phyloP scores from a whole-genome alignment of 2,113 vertebrate species.

The cattle (Bos taurus) region ARS-UCD2.0 NC_037350.1:50254501-50255000 shows the following conservation, averaged over 20 bases:
- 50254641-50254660: neutral
- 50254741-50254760: neutral
- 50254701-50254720: fast-evolving
- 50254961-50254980: neutral
- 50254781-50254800: neutral
- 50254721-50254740: neutral
- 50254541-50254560: neutral
- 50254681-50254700: neutral
- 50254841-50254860: neutral
- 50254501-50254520: neutral
- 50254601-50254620: neutral
- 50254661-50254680: neutral
- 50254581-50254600: neutral
- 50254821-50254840: neutral
- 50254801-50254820: neutral
- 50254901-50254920: neutral
- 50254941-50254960: fast-evolving
- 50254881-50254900: fast-evolving
- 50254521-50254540: neutral
- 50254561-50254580: neutral
- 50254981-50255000: too few species aligned
- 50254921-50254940: fast-evolving
- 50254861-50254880: fast-evolving
- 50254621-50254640: fast-evolving
- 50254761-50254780: neutral